A percentile compares a stretch with the other conserved stretches of the same genome.
phyloP scores from a whole-genome alignment of 2,797 vertebrate species.

The Agapornis canus region DNA sequence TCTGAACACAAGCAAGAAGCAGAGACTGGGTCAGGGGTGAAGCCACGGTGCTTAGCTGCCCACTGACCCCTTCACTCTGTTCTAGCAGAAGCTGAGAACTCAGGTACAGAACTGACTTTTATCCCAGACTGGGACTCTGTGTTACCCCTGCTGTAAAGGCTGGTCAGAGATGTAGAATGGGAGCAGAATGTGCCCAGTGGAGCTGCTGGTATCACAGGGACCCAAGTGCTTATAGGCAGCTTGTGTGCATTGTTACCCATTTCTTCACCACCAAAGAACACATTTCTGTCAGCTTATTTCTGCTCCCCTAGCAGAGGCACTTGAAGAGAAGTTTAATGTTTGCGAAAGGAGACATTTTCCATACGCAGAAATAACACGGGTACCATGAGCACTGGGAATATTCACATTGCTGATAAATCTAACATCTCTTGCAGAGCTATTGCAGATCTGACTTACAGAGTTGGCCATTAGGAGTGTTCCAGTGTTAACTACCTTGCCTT shows the following conservation, averaged over 20 bases:
- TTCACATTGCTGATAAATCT: not conserved
- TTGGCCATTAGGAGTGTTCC: not conserved
- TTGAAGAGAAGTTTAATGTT: not conserved
- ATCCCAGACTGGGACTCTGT: not conserved
- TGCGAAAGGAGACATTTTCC: not conserved
- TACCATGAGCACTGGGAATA: not conserved
- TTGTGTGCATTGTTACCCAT: fast-evolving
- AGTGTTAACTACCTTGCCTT: not conserved
- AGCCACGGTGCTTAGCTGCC: fast-evolving
- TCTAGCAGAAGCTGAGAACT: not conserved
- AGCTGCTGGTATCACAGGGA: not conserved
- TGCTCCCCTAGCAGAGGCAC: not conserved
- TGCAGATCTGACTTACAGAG: not conserved
- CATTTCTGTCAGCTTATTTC: not conserved
- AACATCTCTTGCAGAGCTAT: not conserved
- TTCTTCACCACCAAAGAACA: not conserved
- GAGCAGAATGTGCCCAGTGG: not conserved
- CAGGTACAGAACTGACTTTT: not conserved
- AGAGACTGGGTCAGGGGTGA: fast-evolving
- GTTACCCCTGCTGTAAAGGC: not conserved
- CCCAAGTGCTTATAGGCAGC: not conserved
- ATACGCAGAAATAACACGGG: not conserved
- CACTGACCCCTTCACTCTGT: not conserved
- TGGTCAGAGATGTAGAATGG: not conserved
- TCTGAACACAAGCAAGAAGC: fast-evolving